Conservation (phyloP, 1,140 invertebrate species). For the Sipha flava region DNA sequence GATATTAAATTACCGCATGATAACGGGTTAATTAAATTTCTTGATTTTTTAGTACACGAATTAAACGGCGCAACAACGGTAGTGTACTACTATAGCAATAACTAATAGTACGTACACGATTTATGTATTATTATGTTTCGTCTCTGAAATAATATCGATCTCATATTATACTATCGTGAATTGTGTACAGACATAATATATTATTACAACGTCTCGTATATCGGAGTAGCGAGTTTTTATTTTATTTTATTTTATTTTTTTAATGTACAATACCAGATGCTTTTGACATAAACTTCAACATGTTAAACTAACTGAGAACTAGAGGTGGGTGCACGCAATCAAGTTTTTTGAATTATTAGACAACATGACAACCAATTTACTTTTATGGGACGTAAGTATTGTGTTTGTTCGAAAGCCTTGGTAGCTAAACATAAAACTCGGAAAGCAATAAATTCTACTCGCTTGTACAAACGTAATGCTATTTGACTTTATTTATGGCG, state of each 20-base stretch:
- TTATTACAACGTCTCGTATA: neutral
- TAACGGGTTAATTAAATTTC: too few relatives aligned
- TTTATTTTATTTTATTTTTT: neutral
- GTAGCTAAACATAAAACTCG: conserved; percentile 27
- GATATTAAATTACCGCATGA: too few relatives aligned
- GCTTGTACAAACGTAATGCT: neutral
- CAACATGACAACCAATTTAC: conserved; percentile 27
- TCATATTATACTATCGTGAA: too few relatives aligned
- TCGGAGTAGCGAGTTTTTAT: neutral
- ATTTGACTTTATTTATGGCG: conserved; percentile 20
- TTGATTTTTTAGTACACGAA: too few relatives aligned
- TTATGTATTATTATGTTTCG: too few relatives aligned
- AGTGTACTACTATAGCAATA: too few relatives aligned
- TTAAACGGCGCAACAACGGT: too few relatives aligned
- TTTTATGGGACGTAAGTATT: conserved; percentile 29
- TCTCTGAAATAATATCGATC: neutral
- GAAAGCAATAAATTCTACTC: conserved; percentile 19
- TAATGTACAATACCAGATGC: neutral
- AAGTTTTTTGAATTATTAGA: conserved; percentile 25
- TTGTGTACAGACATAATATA: neutral
- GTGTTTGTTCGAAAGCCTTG: conserved; percentile 18
- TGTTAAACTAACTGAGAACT: conserved; percentile 3
- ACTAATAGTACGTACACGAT: too few relatives aligned
- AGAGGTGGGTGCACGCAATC: conserved; percentile 2
- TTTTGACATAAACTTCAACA: conserved; percentile 23